Percentiles rank a stretch among this genome's conserved stretches.
These are phyloP conservation scores for Oncorhynchus tshawytscha DNA, from an alignment of 2,113 vertebrate species.

Conservation along the genomic window DNA sequence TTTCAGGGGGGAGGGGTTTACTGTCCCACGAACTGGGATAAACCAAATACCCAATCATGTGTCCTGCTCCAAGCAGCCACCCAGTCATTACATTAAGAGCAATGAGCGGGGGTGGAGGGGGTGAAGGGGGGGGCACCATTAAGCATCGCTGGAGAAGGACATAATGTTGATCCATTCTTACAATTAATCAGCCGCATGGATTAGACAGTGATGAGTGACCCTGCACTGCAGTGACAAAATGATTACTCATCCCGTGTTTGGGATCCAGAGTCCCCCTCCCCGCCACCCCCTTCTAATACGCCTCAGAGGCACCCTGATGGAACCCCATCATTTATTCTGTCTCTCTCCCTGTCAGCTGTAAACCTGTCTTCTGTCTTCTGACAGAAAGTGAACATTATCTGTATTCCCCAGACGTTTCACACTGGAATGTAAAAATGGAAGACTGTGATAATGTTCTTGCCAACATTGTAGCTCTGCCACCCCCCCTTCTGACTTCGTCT, in stretches of 20 bases:
- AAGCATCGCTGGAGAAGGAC: conserved; percentile 23
- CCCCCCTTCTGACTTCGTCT: background rate
- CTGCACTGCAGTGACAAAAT: conserved; percentile 97
- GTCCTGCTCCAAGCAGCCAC: no score
- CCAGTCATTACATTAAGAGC: conserved; percentile 93
- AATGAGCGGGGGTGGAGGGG: conserved; percentile 79
- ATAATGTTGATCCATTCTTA: conserved; percentile 35
- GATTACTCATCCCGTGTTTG: conserved; percentile 95
- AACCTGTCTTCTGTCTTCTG: conserved; percentile 98
- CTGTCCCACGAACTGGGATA: conserved; percentile 22
- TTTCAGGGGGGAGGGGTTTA: conserved; percentile 30
- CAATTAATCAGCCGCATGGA: conserved; percentile 97
- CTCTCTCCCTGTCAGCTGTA: conserved; percentile 94
- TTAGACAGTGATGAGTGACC: conserved; percentile 98
- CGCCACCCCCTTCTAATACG: conserved; percentile 81
- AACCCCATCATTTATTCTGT: conserved; percentile 98
- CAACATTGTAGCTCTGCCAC: conserved; percentile 48
- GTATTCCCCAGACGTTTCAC: conserved; percentile 92
- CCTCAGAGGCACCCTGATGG: conserved; percentile 93
- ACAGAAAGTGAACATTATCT: conserved; percentile 96
- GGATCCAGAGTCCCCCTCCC: conserved; percentile 80
- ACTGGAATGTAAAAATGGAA: conserved; percentile 85
- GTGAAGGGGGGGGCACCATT: conserved; percentile 11
- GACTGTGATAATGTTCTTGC: conserved; percentile 87
- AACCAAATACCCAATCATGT: no score